These are phyloP conservation scores for Wasmannia auropunctata DNA, from an alignment of 1,140 invertebrate species.

Conservation along the genomic window DNA sequence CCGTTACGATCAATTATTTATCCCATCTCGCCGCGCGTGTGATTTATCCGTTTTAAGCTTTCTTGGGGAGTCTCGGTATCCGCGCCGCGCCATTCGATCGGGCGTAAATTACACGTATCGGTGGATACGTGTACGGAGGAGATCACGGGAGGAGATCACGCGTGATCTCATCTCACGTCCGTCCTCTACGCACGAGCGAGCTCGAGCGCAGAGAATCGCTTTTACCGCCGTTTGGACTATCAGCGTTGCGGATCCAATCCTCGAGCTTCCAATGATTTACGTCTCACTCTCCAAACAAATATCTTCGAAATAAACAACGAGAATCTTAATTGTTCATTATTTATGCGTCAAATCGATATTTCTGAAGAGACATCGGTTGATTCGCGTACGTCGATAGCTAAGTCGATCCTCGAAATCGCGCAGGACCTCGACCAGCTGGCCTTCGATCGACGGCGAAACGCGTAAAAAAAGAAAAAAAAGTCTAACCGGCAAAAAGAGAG, in stretches of 20 bases:
- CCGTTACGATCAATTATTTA: constrained; percentile 46
- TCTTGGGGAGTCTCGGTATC: constrained; percentile 49
- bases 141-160: neutral
- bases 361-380: neutral
- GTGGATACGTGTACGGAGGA: neutral
- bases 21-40: constrained; percentile 10
- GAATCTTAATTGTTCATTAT: neutral
- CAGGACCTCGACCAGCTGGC: neutral
- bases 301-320: no score
- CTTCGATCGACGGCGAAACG: neutral
- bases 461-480: neutral
- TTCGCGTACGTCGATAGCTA: neutral
- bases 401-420: constrained; percentile 4
- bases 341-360: neutral
- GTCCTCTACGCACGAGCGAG: constrained; percentile 35
- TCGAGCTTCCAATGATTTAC: neutral
- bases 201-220: constrained; percentile 30
- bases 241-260: neutral
- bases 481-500: constrained; percentile 38
- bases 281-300: neutral
- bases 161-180: constrained; percentile 14
- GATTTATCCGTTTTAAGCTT: constrained; percentile 47
- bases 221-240: constrained; percentile 26
- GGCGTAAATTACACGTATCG: constrained; percentile 35
- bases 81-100: constrained; percentile 33